These are phyloP conservation scores for Aphaenogaster ashmeadi DNA, from an alignment of 1,140 invertebrate genomes.

Conservation along the genomic window DNA sequence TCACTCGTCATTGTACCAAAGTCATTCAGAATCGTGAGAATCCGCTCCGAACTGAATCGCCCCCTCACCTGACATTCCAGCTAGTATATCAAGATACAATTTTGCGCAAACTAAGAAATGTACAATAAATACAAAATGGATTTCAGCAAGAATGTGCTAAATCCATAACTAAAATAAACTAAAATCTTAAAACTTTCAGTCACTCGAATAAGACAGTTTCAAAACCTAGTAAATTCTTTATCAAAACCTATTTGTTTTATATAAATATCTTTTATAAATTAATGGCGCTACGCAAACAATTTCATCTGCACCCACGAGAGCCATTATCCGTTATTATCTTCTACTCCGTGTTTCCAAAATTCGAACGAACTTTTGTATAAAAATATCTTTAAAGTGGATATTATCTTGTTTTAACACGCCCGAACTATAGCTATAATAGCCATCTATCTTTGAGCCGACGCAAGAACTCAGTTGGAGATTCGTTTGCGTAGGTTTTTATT, in stretches of 20 bases:
- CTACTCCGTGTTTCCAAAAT: not conserved
- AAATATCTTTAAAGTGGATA: not conserved
- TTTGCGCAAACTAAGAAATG: not conserved
- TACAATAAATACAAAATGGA: not conserved
- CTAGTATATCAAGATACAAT: not conserved
- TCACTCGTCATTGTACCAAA: constrained; percentile 44
- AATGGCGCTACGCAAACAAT: not conserved
- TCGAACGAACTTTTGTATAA: not conserved
- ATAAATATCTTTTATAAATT: constrained; percentile 13
- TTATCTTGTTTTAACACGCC: constrained; percentile 11
- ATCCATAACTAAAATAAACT: not conserved
- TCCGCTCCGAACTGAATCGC: not conserved
- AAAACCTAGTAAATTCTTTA: not conserved
- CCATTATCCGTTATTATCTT: not conserved
- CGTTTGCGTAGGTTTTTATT: constrained; percentile 63
- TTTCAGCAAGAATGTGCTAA: not conserved
- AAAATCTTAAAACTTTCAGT: not conserved
- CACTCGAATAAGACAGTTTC: not conserved
- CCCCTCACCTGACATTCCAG: constrained; percentile 15
- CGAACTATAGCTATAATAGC: not conserved
- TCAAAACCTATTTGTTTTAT: not conserved
- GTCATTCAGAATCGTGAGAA: constrained; percentile 74
- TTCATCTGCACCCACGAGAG: not conserved
- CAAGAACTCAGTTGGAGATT: constrained; percentile 50
- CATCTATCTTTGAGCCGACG: constrained; percentile 50